These are phyloP conservation scores for Microcebus tavaratra DNA, from an alignment of 2,113 vertebrate genomes.

Conservation along the genomic window DNA sequence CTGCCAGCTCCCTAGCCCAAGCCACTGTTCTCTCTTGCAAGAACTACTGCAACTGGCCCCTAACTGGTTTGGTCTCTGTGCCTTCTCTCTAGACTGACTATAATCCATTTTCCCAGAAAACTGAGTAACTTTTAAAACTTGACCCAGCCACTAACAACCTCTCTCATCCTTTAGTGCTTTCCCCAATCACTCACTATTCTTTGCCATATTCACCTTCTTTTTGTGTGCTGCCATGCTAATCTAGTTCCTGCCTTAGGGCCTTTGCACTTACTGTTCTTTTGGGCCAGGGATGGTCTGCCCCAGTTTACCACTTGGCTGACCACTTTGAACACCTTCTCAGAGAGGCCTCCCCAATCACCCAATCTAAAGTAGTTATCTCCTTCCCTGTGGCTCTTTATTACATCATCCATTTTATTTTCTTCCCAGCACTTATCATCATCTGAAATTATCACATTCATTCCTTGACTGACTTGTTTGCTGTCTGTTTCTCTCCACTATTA, in stretches of 20 bases:
- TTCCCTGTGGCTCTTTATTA: conserved; percentile 24
- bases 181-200: neutral
- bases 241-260: conserved; percentile 29
- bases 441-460: neutral
- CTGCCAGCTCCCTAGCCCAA: neutral
- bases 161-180: neutral
- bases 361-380: conserved; percentile 45
- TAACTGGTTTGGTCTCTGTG: neutral
- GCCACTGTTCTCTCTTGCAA: neutral
- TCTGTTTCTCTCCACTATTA: neutral
- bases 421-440: neutral
- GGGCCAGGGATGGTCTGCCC: neutral
- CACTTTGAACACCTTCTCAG: conserved; percentile 57
- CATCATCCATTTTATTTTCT: neutral
- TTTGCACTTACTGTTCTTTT: conserved; percentile 58
- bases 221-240: neutral
- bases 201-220: neutral
- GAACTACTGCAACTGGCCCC: neutral
- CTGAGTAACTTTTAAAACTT: neutral
- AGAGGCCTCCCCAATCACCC: neutral
- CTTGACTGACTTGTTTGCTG: neutral
- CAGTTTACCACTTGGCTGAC: conserved; percentile 53
- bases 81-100: neutral
- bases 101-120: neutral
- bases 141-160: neutral